Evolutionary conservation across 2,797 vertebrate species (phyloP).

Genomic region (Telmatherina bonti): DNA sequence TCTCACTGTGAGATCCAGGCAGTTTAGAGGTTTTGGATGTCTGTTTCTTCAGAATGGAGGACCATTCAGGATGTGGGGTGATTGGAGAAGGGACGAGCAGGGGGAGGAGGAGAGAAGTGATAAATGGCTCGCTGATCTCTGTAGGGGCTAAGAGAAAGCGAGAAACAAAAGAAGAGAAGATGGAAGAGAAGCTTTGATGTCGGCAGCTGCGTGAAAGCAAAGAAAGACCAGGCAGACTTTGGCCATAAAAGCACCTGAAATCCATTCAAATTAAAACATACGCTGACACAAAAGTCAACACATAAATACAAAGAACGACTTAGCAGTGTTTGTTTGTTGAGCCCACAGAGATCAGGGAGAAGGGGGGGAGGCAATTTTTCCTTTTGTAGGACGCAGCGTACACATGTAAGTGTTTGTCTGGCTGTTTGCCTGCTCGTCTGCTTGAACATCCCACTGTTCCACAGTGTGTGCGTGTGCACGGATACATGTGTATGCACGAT

Average conservation of each 20-base stretch:
- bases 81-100: constrained; percentile 22
- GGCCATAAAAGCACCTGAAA: constrained; percentile 55
- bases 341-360: constrained; percentile 19
- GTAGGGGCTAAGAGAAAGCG: constrained; percentile 26
- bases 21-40: constrained; percentile 18
- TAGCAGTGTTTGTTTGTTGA: constrained; percentile 51
- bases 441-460: constrained; percentile 40
- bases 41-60: background rate
- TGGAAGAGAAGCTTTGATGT: constrained; percentile 31
- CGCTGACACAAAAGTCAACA: constrained; percentile 39
- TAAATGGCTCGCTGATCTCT: constrained; percentile 45
- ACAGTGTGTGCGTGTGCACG: constrained; percentile 10
- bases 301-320: constrained; percentile 61
- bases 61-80: background rate
- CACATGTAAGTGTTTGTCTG: constrained; percentile 54
- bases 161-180: constrained; percentile 14
- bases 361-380: background rate
- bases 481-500: constrained; percentile 20
- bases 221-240: constrained; percentile 28
- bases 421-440: constrained; percentile 41
- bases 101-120: constrained; percentile 35
- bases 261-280: constrained; percentile 65
- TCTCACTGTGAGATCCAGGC: constrained; percentile 12
- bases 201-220: constrained; percentile 39
- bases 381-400: constrained; percentile 22